A percentile compares a stretch with the other conserved stretches of the same genome.
Evolutionary conservation across 2,888 invertebrate genomes (phyloP).

Genomic region (Sericinus montela): DNA sequence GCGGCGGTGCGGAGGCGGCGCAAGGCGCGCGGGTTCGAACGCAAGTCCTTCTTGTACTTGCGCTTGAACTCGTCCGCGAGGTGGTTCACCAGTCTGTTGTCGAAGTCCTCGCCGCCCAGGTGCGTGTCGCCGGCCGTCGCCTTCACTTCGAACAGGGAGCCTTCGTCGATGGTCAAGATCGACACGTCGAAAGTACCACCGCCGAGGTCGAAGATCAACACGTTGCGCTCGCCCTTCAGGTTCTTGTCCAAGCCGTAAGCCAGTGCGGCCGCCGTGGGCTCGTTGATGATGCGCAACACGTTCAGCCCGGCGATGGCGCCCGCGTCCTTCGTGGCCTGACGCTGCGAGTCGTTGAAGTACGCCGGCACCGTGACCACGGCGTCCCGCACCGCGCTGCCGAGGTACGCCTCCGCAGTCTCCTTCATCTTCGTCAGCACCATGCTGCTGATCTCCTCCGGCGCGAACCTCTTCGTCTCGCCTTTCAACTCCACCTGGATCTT

Average conservation of each 20-base stretch:
- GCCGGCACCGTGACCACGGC: conserved; percentile 91
- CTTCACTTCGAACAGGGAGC: conserved; percentile 85
- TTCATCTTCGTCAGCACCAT: conserved; percentile 80
- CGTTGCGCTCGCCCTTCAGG: conserved; percentile 81
- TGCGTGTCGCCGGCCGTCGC: conserved; percentile 89
- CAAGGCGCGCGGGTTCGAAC: conserved; percentile 67
- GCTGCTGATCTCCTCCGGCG: conserved; percentile 85
- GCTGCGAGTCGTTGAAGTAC: conserved; percentile 86
- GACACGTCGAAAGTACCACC: conserved; percentile 90
- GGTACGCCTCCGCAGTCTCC: conserved; percentile 85
- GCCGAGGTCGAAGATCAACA: conserved; percentile 83
- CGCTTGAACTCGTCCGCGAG: conserved; percentile 36
- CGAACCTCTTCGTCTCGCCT: conserved; percentile 81
- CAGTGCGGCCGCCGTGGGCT: conserved; percentile 87
- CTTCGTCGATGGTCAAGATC: conserved; percentile 89
- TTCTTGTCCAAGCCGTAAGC: conserved; percentile 86
- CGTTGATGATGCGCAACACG: conserved; percentile 90
- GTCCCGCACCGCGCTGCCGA: conserved; percentile 83
- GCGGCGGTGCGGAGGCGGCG: conserved; percentile 86
- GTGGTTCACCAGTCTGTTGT: conserved; percentile 82
- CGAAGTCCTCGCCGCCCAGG: conserved; percentile 69
- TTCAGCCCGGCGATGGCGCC: conserved; percentile 87
- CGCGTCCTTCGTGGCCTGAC: conserved; percentile 91
- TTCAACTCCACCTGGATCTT: conserved; percentile 84
- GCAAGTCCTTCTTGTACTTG: not conserved